phyloP scores from a whole-genome alignment of 2,113 vertebrate species.

The Ochotona princeps region DNA sequence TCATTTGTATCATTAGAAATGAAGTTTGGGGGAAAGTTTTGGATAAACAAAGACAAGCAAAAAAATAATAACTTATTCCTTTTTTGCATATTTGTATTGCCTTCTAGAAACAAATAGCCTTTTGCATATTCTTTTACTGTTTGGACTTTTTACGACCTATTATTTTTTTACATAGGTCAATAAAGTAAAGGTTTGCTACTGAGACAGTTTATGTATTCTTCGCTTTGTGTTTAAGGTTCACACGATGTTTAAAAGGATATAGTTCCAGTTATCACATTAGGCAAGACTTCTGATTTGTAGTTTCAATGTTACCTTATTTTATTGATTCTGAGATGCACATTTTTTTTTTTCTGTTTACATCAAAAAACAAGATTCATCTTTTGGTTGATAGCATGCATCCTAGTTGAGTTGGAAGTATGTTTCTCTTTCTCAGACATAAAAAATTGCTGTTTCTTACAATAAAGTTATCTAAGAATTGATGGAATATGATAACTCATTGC shows the following conservation, averaged over 20 bases:
- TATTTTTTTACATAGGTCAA: constrained; percentile 89
- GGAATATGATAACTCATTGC: neutral
- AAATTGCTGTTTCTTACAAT: constrained; percentile 9
- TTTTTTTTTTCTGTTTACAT: constrained; percentile 30
- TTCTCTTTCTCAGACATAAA: constrained; percentile 34
- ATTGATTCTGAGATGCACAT: neutral
- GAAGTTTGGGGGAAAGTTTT: constrained; percentile 74
- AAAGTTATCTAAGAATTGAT: constrained; percentile 10
- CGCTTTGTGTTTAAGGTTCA: constrained; percentile 50
- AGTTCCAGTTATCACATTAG: neutral
- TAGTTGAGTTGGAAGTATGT: neutral
- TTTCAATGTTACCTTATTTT: neutral
- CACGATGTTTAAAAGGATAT: neutral
- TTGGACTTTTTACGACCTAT: constrained; percentile 87
- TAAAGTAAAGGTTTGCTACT: constrained; percentile 87
- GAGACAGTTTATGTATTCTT: constrained; percentile 73
- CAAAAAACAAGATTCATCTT: neutral
- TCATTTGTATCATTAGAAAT: constrained; percentile 93
- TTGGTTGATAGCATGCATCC: neutral
- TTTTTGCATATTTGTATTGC: constrained; percentile 90
- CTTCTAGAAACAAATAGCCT: constrained; percentile 84
- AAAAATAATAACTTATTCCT: constrained; percentile 86
- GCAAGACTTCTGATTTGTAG: neutral
- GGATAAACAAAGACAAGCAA: constrained; percentile 68
- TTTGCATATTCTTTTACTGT: constrained; percentile 89